Base-by-base conservation (phyloP, 2,113 vertebrate genomes). In the Centrocercus urophasianus region DNA sequence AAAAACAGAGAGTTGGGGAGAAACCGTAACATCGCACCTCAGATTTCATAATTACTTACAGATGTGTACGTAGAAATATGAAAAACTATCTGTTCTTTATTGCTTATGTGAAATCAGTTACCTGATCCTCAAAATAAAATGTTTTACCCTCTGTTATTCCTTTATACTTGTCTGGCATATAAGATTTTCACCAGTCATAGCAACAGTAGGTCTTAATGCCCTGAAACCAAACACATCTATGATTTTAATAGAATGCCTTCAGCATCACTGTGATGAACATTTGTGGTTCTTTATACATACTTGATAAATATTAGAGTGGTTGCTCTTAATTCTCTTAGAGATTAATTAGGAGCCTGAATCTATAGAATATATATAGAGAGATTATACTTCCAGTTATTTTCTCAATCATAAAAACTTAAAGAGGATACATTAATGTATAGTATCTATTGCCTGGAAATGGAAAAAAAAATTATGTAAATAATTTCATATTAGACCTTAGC, bases 401-500 rank as follows among this genome's bases (percentile, higher is more conserved):
- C 61, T 90, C n/a, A 89, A 9, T 40, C n/a, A 36, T 40, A 47
- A 38, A 11, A 5, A 17, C 30, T 32, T 67, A 86, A 56, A 65
- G 47, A 61, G 93, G 40, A 52, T 17, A 54, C 56, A 38, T 24
- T 61, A n/a, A 61, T 54, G 5, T 59, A 27, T 28, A 30, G 10
- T 59, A 50, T 8, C 34, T 73, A n/a, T 28, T 89, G 22, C 56
- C 66, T 76, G 52, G 36, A 65, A 78, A 70, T 32, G 36, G 45
- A 10, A 56, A 56, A 93, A 90, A 93, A 45, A 21, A 77, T 75
- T 67, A 50, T 83, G 42, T 67, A 84, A 90, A 80, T 81, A 88
- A 92, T 95, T 95, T 69, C 47, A 80, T 93, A 93, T 97, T 89
- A 93, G 64, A 83, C n/a, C 43, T 76, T 83, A 72, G 57, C 34